These are phyloP conservation scores for Diarsia dahlii DNA, from an alignment of 2,888 invertebrate genomes.

Conservation along the genomic window DNA sequence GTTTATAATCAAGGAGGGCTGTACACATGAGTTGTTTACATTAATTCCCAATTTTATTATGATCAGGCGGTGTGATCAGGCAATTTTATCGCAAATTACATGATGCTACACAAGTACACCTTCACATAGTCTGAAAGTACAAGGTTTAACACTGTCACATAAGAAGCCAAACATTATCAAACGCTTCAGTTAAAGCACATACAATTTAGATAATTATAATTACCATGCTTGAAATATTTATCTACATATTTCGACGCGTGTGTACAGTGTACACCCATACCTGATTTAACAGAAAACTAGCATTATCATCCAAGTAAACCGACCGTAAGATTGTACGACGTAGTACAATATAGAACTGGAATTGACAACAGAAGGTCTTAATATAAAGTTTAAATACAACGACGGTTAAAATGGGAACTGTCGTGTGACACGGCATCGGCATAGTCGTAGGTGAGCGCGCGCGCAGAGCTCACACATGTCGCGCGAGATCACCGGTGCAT, in stretches of 20 bases:
- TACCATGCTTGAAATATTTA: constrained; percentile 35
- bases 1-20: neutral
- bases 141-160: constrained; percentile 3
- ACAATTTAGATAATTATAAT: constrained; percentile 32
- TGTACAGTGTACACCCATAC: neutral
- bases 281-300: constrained; percentile 12
- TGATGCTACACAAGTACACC: neutral
- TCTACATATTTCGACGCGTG: constrained; percentile 22
- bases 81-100: neutral
- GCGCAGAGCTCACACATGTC: constrained; percentile 60
- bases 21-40: constrained; percentile 1
- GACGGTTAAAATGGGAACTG: constrained; percentile 61
- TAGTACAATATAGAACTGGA: constrained; percentile 28
- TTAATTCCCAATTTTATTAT: neutral
- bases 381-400: constrained; percentile 58
- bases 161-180: constrained; percentile 25
- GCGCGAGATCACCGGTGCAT: constrained; percentile 37
- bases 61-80: neutral
- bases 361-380: constrained; percentile 48
- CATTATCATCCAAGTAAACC: constrained; percentile 1
- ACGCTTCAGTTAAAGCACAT: constrained; percentile 24
- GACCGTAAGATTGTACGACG: constrained; percentile 10
- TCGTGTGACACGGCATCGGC: constrained; percentile 44
- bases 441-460: constrained; percentile 63
- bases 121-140: constrained; percentile 7